These are phyloP conservation scores for Furcula furcula DNA, from an alignment of 2,888 invertebrate species.

Conservation along the genomic window DNA sequence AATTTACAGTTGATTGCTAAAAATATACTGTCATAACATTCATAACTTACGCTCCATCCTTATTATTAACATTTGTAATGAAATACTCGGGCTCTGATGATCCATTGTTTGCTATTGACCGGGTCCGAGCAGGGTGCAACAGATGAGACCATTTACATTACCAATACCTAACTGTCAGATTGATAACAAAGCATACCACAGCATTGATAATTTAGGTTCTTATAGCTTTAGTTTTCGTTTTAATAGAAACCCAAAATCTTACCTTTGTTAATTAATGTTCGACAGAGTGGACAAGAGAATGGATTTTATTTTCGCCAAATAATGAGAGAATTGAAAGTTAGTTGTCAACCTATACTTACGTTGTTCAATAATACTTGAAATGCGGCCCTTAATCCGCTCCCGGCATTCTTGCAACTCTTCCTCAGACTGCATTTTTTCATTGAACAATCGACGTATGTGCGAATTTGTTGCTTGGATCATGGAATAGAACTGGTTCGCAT, in stretches of 20 bases:
- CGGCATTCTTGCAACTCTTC: conserved; percentile 93
- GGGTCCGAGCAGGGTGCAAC: conserved; percentile 22
- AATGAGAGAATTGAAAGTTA: not conserved
- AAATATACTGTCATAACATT: conserved; percentile 43
- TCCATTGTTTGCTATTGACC: conserved; percentile 24
- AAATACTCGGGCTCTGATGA: conserved; percentile 23
- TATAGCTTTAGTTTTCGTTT: conserved; percentile 4
- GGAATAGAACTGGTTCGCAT: conserved; percentile 95
- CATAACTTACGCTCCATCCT: conserved; percentile 40
- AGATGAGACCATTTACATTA: conserved; percentile 11
- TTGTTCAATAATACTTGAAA: conserved; percentile 93
- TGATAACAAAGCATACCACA: conserved; percentile 9
- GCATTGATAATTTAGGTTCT: conserved; percentile 10
- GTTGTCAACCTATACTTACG: conserved; percentile 87
- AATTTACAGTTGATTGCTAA: not conserved
- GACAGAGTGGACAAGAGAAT: conserved; percentile 15
- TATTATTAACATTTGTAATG: conserved; percentile 15
- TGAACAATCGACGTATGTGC: conserved; percentile 92
- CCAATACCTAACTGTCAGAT: not conserved
- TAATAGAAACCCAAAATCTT: too few species aligned
- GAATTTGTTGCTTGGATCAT: conserved; percentile 98
- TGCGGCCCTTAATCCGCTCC: conserved; percentile 91
- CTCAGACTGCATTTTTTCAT: conserved; percentile 92
- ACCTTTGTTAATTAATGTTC: conserved; percentile 31
- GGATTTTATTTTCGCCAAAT: conserved; percentile 7